These are phyloP conservation scores for Leptinotarsa peninsularis DNA, from an alignment of 2,888 invertebrate genomes.

Conservation along the genomic window DNA sequence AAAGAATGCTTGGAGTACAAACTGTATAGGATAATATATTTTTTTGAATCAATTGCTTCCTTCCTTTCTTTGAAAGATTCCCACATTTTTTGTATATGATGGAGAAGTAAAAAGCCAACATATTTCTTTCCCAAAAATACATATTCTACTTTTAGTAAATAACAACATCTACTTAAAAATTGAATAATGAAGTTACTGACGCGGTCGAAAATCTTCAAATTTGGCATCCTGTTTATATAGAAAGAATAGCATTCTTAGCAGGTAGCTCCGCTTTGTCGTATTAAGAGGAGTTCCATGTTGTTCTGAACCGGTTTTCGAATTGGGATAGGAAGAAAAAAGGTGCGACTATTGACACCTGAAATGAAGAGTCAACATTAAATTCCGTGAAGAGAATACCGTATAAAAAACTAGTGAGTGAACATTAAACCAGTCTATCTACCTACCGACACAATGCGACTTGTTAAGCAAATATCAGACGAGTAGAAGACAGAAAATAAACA, in stretches of 20 bases:
- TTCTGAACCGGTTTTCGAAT: neutral
- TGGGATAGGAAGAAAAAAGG: neutral
- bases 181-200: neutral
- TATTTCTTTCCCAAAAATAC: too few species aligned
- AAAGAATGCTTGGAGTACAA: too few species aligned
- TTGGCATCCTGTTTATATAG: neutral
- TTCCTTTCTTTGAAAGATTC: too few species aligned
- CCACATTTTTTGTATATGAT: too few species aligned
- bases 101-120: too few species aligned
- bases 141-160: too few species aligned
- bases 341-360: slow-evolving; percentile 16
- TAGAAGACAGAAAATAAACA: slow-evolving; percentile 5
- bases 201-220: neutral
- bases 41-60: too few species aligned
- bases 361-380: slow-evolving; percentile 3
- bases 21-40: too few species aligned
- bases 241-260: neutral
- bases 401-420: slow-evolving; percentile 4
- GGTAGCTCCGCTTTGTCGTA: neutral
- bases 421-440: neutral
- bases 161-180: too few species aligned
- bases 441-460: neutral
- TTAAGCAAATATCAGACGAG: neutral
- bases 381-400: slow-evolving; percentile 7
- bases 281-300: neutral